Percentiles rank a stretch among this genome's conserved stretches.
phyloP scores from a whole-genome alignment of 2,113 vertebrate genomes.

The Sylvia atricapilla region DNA sequence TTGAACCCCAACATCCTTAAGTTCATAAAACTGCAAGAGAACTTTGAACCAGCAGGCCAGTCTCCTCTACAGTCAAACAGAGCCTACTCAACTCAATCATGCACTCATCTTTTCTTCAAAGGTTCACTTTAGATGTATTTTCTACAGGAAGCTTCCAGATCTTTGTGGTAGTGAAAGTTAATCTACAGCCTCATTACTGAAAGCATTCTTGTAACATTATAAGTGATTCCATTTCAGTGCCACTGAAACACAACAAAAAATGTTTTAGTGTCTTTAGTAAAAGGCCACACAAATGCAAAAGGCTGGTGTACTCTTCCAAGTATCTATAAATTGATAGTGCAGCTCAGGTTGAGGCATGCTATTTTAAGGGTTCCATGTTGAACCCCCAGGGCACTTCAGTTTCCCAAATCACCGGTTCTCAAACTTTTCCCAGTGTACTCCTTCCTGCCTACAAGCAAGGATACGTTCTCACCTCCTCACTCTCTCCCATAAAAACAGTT shows the following conservation, averaged over 20 bases:
- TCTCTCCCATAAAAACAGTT: neutral
- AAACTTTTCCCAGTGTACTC: neutral
- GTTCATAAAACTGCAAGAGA: neutral
- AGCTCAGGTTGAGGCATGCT: constrained; percentile 20
- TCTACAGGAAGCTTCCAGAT: constrained; percentile 35
- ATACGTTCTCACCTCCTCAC: neutral
- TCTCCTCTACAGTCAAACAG: neutral
- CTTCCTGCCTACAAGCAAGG: constrained; percentile 6
- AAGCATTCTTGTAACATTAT: neutral
- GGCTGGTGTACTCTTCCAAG: neutral
- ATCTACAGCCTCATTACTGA: constrained; percentile 23
- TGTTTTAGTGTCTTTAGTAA: neutral
- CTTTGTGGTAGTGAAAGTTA: neutral
- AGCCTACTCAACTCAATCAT: neutral
- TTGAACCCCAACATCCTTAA: neutral
- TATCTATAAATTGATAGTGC: constrained; percentile 10
- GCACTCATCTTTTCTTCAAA: neutral
- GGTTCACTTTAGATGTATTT: neutral
- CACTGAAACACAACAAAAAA: constrained; percentile 39
- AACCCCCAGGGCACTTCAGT: neutral
- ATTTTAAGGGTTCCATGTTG: neutral
- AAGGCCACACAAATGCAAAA: neutral
- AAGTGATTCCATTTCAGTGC: constrained; percentile 12
- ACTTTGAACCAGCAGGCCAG: neutral
- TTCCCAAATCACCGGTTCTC: neutral